phyloP scores from a whole-genome alignment of 2,113 vertebrate genomes.

The Pseudonaja textilis region DNA sequence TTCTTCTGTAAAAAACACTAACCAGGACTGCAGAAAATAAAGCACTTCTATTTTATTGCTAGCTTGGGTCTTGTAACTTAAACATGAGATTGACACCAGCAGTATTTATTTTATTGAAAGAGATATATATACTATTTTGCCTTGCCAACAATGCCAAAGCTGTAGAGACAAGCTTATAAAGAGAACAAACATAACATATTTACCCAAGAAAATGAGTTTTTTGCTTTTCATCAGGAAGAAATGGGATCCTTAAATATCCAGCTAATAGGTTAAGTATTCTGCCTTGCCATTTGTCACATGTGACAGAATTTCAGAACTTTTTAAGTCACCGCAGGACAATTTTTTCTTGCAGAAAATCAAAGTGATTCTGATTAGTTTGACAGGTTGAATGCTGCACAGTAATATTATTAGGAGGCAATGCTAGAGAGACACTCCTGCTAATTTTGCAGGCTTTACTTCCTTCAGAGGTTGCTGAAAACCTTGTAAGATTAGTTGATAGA shows the following conservation, averaged over 20 bases:
- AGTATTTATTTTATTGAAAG: background rate
- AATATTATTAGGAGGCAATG: background rate
- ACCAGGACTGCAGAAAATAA: background rate
- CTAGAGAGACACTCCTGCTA: background rate
- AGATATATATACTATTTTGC: background rate
- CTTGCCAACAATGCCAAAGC: background rate
- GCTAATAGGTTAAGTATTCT: background rate
- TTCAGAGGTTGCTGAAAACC: constrained; percentile 38
- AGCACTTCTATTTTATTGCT: background rate
- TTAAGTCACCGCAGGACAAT: background rate
- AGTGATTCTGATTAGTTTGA: background rate
- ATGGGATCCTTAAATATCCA: background rate
- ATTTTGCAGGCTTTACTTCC: constrained; percentile 9
- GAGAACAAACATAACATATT: background rate
- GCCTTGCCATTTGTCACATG: background rate
- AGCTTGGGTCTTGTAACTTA: background rate
- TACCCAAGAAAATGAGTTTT: background rate
- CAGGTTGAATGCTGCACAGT: background rate
- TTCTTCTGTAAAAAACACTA: background rate
- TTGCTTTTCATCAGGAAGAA: background rate
- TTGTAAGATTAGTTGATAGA: constrained; percentile 36
- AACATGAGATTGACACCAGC: background rate
- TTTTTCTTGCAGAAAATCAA: background rate
- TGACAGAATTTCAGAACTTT: background rate
- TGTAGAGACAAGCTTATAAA: background rate